A percentile compares a stretch with the other conserved stretches of the same genome.
phyloP scores from a whole-genome alignment of 2,797 vertebrate species.

The Acanthornis magna region DNA sequence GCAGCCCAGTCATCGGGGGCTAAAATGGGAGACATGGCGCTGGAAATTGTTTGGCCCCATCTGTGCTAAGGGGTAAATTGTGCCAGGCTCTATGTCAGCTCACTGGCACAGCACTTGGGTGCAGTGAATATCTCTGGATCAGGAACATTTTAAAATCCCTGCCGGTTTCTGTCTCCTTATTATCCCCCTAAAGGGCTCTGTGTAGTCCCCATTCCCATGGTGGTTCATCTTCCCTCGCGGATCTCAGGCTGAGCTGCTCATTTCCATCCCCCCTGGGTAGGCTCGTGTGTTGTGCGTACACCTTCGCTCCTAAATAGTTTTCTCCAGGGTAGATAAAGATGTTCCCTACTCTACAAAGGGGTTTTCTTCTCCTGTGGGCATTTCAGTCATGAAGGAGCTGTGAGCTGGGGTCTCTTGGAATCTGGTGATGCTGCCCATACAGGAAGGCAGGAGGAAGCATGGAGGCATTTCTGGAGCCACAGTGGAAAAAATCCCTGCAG shows the following conservation, averaged over 20 bases:
- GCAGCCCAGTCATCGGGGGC: not conserved
- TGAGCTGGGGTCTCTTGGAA: not conserved
- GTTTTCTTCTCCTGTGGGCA: not conserved
- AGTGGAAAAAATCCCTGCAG: not conserved
- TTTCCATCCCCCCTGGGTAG: not conserved
- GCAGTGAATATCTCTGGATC: not conserved
- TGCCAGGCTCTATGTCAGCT: not conserved
- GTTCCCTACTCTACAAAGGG: not conserved
- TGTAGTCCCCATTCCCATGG: accelerated
- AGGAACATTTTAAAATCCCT: not conserved
- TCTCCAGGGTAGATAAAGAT: not conserved
- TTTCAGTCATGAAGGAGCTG: not conserved
- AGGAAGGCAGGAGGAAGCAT: not conserved
- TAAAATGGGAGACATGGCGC: not conserved
- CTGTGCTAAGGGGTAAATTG: not conserved
- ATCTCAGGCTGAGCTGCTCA: not conserved
- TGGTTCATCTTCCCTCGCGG: not conserved
- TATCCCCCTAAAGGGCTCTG: accelerated
- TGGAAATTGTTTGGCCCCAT: not conserved
- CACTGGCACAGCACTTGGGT: accelerated
- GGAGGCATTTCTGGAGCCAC: not conserved
- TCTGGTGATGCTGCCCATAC: not conserved
- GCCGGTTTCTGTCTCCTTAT: not conserved
- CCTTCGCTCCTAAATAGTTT: not conserved
- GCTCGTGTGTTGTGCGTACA: not conserved